Evolutionary conservation across 2,888 invertebrate genomes (phyloP).

Genomic region (Agonopterix arenella): DNA sequence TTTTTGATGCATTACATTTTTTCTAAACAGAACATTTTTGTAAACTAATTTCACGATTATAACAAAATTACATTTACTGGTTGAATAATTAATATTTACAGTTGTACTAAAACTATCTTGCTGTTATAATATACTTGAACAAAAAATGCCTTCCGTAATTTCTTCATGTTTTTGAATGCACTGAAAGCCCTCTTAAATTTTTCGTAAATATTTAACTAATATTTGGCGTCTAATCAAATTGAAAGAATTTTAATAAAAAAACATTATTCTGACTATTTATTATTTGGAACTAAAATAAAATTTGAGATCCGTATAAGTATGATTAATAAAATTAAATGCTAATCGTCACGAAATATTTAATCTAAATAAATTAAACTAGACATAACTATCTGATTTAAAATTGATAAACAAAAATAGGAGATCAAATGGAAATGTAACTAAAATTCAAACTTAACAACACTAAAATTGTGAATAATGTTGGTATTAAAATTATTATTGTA

Average conservation of each 20-base stretch:
- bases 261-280: constrained; percentile 58
- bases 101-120: constrained; percentile 1
- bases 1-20: constrained; percentile 18
- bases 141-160: constrained; percentile 7
- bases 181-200: constrained; percentile 12
- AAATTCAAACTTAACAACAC: constrained; percentile 62
- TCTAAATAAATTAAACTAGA: constrained; percentile 57
- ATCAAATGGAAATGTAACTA: constrained; percentile 67
- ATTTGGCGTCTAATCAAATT: constrained; percentile 64
- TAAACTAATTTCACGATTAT: constrained; percentile 30
- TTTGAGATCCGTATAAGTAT: constrained; percentile 60
- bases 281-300: constrained; percentile 69
- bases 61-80: constrained; percentile 42
- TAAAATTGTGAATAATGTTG: constrained; percentile 25
- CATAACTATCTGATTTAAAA: constrained; percentile 48
- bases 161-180: no score
- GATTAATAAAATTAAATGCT: constrained; percentile 34
- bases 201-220: constrained; percentile 57
- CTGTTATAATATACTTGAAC: not conserved
- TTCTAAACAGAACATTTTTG: constrained; percentile 43
- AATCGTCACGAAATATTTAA: constrained; percentile 22
- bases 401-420: constrained; percentile 65
- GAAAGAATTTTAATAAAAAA: constrained; percentile 39
- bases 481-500: not conserved
- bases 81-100: constrained; percentile 8